A percentile compares a stretch with the other conserved stretches of the same genome.
phyloP scores from a whole-genome alignment of 2,797 vertebrate species.

The Selene dorsalis region DNA sequence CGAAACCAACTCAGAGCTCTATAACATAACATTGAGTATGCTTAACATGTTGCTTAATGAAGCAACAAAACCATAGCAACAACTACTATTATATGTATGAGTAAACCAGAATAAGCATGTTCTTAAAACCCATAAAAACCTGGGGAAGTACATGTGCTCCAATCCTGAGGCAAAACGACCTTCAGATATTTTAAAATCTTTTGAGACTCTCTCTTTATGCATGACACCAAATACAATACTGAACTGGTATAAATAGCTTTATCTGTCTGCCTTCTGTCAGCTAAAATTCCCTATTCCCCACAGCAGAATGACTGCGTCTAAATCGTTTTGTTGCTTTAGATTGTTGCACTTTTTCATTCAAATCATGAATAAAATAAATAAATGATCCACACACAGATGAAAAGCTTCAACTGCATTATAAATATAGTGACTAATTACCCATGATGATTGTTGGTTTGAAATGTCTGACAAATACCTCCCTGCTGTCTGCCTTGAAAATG shows the following conservation, averaged over 20 bases:
- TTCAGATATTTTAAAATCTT: conserved; percentile 14
- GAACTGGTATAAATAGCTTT: neutral
- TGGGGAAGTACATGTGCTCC: conserved; percentile 32
- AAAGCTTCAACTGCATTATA: neutral
- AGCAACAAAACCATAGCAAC: conserved; percentile 77
- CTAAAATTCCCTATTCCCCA: conserved; percentile 3
- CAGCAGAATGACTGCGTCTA: neutral
- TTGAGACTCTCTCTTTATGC: conserved; percentile 6
- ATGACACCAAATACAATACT: neutral
- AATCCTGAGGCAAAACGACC: conserved; percentile 27
- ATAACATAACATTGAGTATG: conserved; percentile 63
- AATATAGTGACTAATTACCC: conserved; percentile 10
- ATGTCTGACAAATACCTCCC: conserved; percentile 15
- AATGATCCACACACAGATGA: neutral
- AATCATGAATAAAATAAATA: neutral
- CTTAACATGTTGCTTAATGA: conserved; percentile 70
- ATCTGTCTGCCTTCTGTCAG: neutral
- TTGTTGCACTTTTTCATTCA: neutral
- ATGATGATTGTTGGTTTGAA: conserved; percentile 27
- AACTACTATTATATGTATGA: conserved; percentile 54
- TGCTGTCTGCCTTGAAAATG: conserved; percentile 25
- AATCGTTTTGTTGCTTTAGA: conserved; percentile 2
- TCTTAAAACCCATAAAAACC: conserved; percentile 53
- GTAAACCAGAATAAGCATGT: conserved; percentile 52
- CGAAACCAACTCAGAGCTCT: conserved; percentile 61